Evolutionary conservation across 2,888 invertebrate species (phyloP), one percentile per base, ranked within the genome.

Genomic region (Stictocephala bisonia): DNA sequence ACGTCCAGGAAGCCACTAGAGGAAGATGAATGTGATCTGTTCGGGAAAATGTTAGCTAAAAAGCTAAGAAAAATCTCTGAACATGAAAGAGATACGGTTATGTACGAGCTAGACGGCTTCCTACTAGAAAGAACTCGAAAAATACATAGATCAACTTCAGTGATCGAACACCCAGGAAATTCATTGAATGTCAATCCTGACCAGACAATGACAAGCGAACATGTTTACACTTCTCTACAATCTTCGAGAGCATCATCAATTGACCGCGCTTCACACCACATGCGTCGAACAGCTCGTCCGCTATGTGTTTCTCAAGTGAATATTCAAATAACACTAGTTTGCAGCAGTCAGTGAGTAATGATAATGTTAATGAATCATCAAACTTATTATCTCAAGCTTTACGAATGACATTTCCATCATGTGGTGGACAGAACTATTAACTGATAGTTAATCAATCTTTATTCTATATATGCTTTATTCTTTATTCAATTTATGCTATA

Each of bases 61-160:
- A 86, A 86, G 77, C 77, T 86, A 53, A 83, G 84, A 75, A 85
- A 84, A 77, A 76, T 86, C 48, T 84, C 85, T 51, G 86, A 86
- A 78, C 82, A 83, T 29, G 84, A 86, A 74, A 82, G 86, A 2
- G 86, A 86, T 75, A 77, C 84, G 18, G 84, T 85, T 2, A 86
- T 86, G 86, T 85, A 86, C 68, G 85, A 86, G 73, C 85, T 86
- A 9, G 86, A 86, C 56, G 76, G 74, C 15, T 68, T 77, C 56
- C 58, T 71, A 29, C 41, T 50, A n/a, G 20, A 27, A 50, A 50
- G 29, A 27, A 48, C 24, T 18, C 44, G 50, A 26, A 67, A 67
- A 44, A 18, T 18, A 67, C n/a, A 6, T 7, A 60, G 60, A 31
- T 60, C 60, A 27, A 9, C 60, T 18, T 60, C 60, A 60, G 15